These are phyloP conservation scores for Nycteola revayana DNA, from an alignment of 2,888 invertebrate species.

Conservation along the genomic window DNA sequence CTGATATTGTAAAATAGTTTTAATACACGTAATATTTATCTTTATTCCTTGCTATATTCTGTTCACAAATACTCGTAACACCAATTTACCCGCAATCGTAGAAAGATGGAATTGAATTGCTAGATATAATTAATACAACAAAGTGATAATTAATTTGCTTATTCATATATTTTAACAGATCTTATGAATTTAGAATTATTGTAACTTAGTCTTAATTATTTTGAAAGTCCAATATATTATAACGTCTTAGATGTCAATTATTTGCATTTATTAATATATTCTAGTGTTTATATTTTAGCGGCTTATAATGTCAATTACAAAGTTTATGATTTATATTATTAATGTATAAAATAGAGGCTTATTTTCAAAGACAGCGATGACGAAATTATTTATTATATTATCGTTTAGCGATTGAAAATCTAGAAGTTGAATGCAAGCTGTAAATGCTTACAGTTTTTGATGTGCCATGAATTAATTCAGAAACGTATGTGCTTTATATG, in stretches of 20 bases:
- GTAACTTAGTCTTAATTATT: conserved; percentile 21
- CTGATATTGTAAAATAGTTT: conserved; percentile 31
- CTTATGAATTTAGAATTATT: conserved; percentile 26
- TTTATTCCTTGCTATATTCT: conserved; percentile 13
- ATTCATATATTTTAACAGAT: conserved; percentile 19
- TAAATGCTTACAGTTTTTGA: conserved; percentile 30
- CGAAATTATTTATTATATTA: conserved; percentile 3
- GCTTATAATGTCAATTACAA: conserved; percentile 34
- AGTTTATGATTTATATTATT: conserved; percentile 1
- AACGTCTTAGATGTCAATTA: conserved; percentile 38
- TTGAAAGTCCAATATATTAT: conserved; percentile 29
- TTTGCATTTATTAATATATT: conserved; percentile 20
- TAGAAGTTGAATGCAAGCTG: conserved; percentile 12
- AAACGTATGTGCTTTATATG: conserved; percentile 4
- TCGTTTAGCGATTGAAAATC: conserved; percentile 8
- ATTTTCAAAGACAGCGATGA: conserved; percentile 21
- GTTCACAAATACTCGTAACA: conserved; percentile 10
- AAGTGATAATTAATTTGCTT: conserved; percentile 16
- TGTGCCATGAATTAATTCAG: conserved; percentile 7
- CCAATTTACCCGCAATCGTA: conserved; percentile 25
- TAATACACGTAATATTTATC: conserved; percentile 20
- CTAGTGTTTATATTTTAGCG: conserved; percentile 29
- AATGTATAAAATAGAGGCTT: conserved; percentile 8
- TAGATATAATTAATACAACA: conserved; percentile 12
- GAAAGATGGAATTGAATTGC: conserved; percentile 31